Conservation (phyloP, 2,888 invertebrate species). For the Nowickia ferox region DNA sequence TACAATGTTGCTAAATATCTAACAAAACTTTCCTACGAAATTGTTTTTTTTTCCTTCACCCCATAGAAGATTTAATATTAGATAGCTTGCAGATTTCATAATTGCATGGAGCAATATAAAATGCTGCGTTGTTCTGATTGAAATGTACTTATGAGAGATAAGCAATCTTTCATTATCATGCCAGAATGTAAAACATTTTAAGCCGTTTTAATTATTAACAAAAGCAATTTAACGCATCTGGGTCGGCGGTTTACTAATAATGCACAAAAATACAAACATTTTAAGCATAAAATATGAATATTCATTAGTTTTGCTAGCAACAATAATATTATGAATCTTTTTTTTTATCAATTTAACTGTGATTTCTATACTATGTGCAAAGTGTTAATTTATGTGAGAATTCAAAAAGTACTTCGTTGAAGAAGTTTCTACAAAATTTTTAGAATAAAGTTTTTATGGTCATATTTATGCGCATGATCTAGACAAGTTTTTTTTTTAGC, state of each 20-base stretch:
- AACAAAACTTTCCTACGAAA: neutral
- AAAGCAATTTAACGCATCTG: slow-evolving; percentile 1
- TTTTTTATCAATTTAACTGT: too few relatives aligned
- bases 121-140: neutral
- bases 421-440: too few relatives aligned
- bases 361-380: too few relatives aligned
- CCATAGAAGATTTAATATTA: neutral
- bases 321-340: too few relatives aligned
- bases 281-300: neutral
- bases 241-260: neutral
- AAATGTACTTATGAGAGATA: neutral
- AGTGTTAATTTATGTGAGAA: too few relatives aligned
- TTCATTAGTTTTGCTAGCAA: neutral
- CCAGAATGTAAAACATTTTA: neutral
- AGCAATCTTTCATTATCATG: neutral
- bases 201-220: neutral
- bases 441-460: too few relatives aligned
- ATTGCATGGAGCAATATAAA: neutral
- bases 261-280: neutral
- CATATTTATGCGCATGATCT: too few relatives aligned
- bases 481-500: too few relatives aligned
- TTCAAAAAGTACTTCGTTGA: too few relatives aligned
- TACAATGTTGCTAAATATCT: neutral
- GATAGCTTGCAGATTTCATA: neutral
- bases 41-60: neutral